A percentile compares a stretch with the other conserved stretches of the same genome.
Evolutionary conservation across 2,888 invertebrate genomes (phyloP).

Genomic region (Cetonia aurata): DNA sequence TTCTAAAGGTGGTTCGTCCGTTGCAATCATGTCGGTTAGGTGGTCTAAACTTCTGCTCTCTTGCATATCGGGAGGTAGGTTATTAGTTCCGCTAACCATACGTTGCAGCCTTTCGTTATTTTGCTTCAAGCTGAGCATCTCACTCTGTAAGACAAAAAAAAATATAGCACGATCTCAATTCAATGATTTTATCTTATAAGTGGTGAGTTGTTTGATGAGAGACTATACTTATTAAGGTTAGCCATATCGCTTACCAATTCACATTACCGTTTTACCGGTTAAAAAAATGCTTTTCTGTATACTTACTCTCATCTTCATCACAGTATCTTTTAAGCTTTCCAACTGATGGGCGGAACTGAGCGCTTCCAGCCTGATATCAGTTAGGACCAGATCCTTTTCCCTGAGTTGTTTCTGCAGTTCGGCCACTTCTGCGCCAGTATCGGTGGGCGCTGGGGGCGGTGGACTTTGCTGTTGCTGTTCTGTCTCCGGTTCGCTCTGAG

Average conservation of each 20-base stretch:
- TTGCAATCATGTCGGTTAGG: slow-evolving; percentile 63
- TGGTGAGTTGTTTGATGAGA: too few relatives aligned
- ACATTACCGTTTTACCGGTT: too few relatives aligned
- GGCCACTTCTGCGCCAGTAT: slow-evolving; percentile 74
- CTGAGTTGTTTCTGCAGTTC: slow-evolving; percentile 93
- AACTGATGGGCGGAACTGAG: slow-evolving; percentile 97
- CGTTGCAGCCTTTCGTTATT: slow-evolving; percentile 96
- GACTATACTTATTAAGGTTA: too few relatives aligned
- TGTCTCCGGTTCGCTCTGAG: slow-evolving; percentile 67
- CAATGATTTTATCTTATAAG: too few relatives aligned
- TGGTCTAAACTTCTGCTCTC: slow-evolving; percentile 64
- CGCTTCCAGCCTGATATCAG: slow-evolving; percentile 96
- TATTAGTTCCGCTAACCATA: slow-evolving; percentile 72
- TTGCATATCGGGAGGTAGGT: slow-evolving; percentile 58
- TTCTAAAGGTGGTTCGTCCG: slow-evolving; percentile 63
- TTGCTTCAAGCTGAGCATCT: slow-evolving; percentile 96
- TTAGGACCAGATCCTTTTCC: slow-evolving; percentile 96
- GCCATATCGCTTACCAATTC: too few relatives aligned
- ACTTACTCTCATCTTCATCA: slow-evolving; percentile 94
- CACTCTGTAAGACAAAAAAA: slow-evolving; percentile 74
- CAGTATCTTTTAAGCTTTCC: slow-evolving; percentile 95
- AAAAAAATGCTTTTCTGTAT: neutral
- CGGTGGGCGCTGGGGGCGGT: slow-evolving; percentile 61
- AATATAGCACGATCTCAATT: neutral
- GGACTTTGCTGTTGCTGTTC: slow-evolving; percentile 62